Conservation (phyloP, 2,888 invertebrate species). For the Beris morrisii region DNA sequence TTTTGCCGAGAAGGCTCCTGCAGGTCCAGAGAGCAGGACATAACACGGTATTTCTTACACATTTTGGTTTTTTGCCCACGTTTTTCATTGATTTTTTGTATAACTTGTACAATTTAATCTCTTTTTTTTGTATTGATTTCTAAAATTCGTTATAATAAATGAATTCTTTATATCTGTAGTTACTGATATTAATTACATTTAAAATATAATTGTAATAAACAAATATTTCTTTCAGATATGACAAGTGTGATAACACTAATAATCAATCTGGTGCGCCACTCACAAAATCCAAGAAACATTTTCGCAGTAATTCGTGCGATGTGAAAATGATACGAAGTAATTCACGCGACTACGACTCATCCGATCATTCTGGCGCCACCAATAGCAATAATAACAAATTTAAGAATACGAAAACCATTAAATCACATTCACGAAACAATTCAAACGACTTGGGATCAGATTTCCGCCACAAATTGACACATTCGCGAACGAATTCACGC, state of each 20-base stretch:
- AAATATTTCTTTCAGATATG: slow-evolving; percentile 46
- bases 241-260: slow-evolving; percentile 49
- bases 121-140: no score
- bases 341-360: slow-evolving; percentile 48
- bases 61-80: no score
- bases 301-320: slow-evolving; percentile 56
- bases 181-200: slow-evolving; percentile 42
- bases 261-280: slow-evolving; percentile 45
- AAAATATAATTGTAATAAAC: slow-evolving; percentile 62
- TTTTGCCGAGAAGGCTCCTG: no score
- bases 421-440: slow-evolving; percentile 56
- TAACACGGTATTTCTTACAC: no score
- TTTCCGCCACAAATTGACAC: slow-evolving; percentile 47
- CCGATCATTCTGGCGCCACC: slow-evolving; percentile 35
- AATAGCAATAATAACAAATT: slow-evolving; percentile 41
- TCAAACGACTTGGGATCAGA: slow-evolving; percentile 54
- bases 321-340: slow-evolving; percentile 56
- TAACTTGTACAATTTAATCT: no score
- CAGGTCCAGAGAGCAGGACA: no score
- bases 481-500: slow-evolving; percentile 51
- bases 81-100: no score
- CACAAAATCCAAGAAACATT: slow-evolving; percentile 55
- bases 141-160: no score
- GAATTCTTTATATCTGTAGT: no score
- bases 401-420: slow-evolving; percentile 49